phyloP scores from a whole-genome alignment of 2,797 vertebrate species.

The Fundulus diaphanus region DNA sequence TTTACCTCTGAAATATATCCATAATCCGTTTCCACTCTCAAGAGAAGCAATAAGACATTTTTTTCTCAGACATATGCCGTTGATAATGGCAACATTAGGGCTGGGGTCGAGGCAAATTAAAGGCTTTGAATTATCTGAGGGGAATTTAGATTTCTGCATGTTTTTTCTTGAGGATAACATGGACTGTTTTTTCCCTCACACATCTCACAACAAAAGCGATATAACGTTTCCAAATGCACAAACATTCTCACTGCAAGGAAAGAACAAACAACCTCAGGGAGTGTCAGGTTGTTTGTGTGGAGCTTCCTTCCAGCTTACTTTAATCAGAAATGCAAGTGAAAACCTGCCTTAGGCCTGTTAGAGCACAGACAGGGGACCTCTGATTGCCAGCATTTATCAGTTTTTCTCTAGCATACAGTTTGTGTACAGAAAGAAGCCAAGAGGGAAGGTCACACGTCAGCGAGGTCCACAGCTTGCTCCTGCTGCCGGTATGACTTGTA shows the following conservation, averaged over 20 bases:
- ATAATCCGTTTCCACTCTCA: conserved; percentile 50
- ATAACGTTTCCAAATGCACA: conserved; percentile 18
- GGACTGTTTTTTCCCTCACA: background rate
- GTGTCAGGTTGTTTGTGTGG: conserved; percentile 28
- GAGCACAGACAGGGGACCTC: conserved; percentile 16
- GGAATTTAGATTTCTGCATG: conserved; percentile 7
- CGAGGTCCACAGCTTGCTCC: conserved; percentile 21
- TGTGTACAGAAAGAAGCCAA: conserved; percentile 24
- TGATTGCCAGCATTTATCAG: conserved; percentile 30
- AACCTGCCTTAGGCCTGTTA: conserved; percentile 6
- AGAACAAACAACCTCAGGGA: conserved; percentile 15
- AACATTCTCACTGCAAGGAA: conserved; percentile 3
- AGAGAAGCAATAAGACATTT: conserved; percentile 23
- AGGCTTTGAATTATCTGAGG: conserved; percentile 22
- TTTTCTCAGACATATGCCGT: conserved; percentile 24
- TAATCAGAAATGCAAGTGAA: conserved; percentile 38
- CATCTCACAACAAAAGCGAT: conserved; percentile 7
- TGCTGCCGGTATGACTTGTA: conserved; percentile 33
- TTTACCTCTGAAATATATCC: conserved; percentile 43
- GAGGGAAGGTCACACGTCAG: conserved; percentile 8
- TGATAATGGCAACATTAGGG: conserved; percentile 23
- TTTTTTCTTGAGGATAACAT: conserved; percentile 27
- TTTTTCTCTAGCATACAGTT: conserved; percentile 18
- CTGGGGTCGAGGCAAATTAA: conserved; percentile 9
- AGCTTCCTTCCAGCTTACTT: conserved; percentile 15